Base-by-base conservation (phyloP, 2,888 invertebrate species). In the Gymnosoma rotundatum region DNA sequence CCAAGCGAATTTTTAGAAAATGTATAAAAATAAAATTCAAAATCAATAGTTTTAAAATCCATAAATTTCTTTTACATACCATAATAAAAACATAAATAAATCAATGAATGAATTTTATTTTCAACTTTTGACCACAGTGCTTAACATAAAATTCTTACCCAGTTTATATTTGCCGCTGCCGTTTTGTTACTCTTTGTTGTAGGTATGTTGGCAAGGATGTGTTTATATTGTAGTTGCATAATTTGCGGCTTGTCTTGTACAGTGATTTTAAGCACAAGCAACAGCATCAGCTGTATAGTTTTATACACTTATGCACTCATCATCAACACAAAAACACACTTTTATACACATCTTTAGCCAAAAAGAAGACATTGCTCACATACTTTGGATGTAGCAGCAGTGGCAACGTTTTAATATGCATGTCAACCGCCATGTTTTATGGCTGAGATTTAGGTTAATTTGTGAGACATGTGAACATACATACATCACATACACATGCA, bases 371-470 rank as follows among this genome's bases (percentile, higher is more conserved):
- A 76, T 38, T 38, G 21, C 56, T 45, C 32, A 66, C 45, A 36
- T 21, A 48, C 25, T 32, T 63, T 76, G 73, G 73, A 52, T 80
- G 78, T 84, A 73, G 74, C 81, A 69, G 83, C 66, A 83, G 76
- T 80, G 72, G 83, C 78, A 81, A 78, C 70, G 74, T 74, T 84
- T 84, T 84, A 87, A 88, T 88, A 87, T 88, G 87, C 87, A 87
- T 88, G 88, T 88, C 88, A 87, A 86, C 87, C 88, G 79, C 83
- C 87, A 87, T 88, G 87, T 88, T 88, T 85, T 78, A 70, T 78
- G 81, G 87, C 84, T 87, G 87, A 87, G 87, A 88, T 88, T 88
- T 88, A 83, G 88, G 88, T 88, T 88, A 88, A 88, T 88, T 88
- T 88, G 86, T 84, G 86, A 86, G 87, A 87, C 87, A 87, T 87